Base-by-base conservation (phyloP, 2,113 vertebrate species). In the Ivindomyrus marchei region DNA sequence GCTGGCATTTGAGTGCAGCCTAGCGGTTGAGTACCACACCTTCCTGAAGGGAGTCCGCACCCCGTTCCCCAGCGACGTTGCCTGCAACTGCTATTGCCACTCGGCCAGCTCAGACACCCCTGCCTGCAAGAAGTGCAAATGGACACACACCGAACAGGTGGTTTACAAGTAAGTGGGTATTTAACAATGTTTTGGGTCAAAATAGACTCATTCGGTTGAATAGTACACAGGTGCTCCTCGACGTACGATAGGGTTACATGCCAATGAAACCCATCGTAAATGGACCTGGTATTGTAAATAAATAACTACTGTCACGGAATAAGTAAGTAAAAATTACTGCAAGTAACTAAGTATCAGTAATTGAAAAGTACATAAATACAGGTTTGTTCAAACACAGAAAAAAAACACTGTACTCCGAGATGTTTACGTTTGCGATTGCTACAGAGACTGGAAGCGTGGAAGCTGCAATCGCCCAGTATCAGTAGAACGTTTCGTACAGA, bases 11-110 rank as follows among this genome's bases (percentile, higher is more conserved):
- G 90, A 91, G 17, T 88, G 45, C 45, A 92, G 94, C 0, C 92
- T 95, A 50, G 90, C 92, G n/a, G 1, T 91, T 36, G 93, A 91
- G n/a, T 95, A 96, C n/a, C 90, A 89, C 17, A 91, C 90, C 3
- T 96, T 94, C 13, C 91, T 96, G 77, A 0, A 0, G n/a, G 94
- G 95, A 50, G 62, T 92, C 15, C 58, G 3, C 62, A 0, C 77
- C 0, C 2, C 8, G 46, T 50, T 52, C 17, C 86, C 50, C 3
- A 39, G 3, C 1, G 19, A 88, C 11, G 6, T 31, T 0, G 3
- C 1, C 1, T 58, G 7, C 11, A 45, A 0, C 50, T 95, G 94
- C 87, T 36, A 1, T 3, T 95, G 94, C 8, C 0, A 90, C 6
- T 89, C 17, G 0, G 91, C 88, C 5, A n/a, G 53, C 39, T 1